These are phyloP conservation scores for Thereva unica DNA, from an alignment of 2,888 invertebrate genomes.

Conservation along the genomic window DNA sequence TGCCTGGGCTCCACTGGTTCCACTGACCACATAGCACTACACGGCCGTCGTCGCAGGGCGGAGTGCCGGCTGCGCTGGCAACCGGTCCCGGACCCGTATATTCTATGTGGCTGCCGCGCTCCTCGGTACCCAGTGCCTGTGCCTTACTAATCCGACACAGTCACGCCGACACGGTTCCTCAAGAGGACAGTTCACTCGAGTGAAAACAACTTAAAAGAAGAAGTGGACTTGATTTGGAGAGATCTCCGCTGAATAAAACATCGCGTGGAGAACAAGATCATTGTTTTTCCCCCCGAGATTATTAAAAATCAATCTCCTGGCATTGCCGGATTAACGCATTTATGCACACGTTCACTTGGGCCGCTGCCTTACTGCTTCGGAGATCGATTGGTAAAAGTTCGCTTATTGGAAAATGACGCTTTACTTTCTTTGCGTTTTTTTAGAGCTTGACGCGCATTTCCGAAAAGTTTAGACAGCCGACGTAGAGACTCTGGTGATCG, in stretches of 20 bases:
- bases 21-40: slow-evolving; percentile 26
- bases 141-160: slow-evolving; percentile 31
- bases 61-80: too few species aligned
- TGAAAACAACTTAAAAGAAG: slow-evolving; percentile 23
- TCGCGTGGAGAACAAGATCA: slow-evolving; percentile 40
- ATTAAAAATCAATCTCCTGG: slow-evolving; percentile 9
- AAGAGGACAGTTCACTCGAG: slow-evolving; percentile 35
- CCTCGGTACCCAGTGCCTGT: not conserved
- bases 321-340: not conserved
- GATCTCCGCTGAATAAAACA: slow-evolving; percentile 39
- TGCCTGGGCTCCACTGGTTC: slow-evolving; percentile 26
- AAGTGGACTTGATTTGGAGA: slow-evolving; percentile 25
- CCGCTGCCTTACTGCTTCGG: too few species aligned
- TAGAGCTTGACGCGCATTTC: too few species aligned
- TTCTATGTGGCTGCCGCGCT: too few species aligned
- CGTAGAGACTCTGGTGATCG: too few species aligned
- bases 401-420: too few species aligned
- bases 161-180: slow-evolving; percentile 27
- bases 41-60: slow-evolving; percentile 9
- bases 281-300: slow-evolving; percentile 34
- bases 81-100: too few species aligned
- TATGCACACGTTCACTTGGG: too few species aligned
- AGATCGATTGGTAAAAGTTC: too few species aligned
- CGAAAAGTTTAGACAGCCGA: too few species aligned
- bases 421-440: too few species aligned